phyloP scores from a whole-genome alignment of 2,113 vertebrate genomes.

The Emydocephalus ijimae region DNA sequence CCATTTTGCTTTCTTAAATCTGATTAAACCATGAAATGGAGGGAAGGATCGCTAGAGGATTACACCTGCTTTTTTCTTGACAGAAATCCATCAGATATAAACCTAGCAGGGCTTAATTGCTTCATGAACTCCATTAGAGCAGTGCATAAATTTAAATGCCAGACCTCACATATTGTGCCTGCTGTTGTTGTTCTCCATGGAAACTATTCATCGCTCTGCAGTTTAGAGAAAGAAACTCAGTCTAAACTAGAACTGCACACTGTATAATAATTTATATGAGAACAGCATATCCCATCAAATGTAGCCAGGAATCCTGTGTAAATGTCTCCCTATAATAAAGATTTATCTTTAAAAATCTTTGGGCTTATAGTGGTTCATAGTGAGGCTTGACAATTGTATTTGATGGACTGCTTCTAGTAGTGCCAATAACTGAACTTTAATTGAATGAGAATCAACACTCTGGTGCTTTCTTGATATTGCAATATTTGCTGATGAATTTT shows the following conservation, averaged over 20 bases:
- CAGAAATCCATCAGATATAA: neutral
- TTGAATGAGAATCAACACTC: neutral
- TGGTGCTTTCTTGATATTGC: neutral
- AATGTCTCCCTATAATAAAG: neutral
- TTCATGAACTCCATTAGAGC: neutral
- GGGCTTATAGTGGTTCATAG: neutral
- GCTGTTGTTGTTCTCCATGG: neutral
- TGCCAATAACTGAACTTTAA: neutral
- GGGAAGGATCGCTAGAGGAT: neutral
- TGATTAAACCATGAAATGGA: neutral
- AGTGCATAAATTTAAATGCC: neutral
- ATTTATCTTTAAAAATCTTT: neutral
- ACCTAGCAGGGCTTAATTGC: neutral
- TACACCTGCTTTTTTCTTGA: neutral
- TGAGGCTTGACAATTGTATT: neutral
- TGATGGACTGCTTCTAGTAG: neutral
- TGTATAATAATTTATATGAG: neutral
- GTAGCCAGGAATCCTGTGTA: neutral
- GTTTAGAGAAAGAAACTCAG: neutral
- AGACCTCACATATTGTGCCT: neutral
- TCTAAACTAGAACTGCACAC: neutral
- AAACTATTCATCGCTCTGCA: neutral
- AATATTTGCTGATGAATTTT: neutral
- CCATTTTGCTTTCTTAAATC: neutral
- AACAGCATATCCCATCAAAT: neutral